Conservation (phyloP, 2,113 vertebrate species). For the Gymnocephalus cernua region DNA sequence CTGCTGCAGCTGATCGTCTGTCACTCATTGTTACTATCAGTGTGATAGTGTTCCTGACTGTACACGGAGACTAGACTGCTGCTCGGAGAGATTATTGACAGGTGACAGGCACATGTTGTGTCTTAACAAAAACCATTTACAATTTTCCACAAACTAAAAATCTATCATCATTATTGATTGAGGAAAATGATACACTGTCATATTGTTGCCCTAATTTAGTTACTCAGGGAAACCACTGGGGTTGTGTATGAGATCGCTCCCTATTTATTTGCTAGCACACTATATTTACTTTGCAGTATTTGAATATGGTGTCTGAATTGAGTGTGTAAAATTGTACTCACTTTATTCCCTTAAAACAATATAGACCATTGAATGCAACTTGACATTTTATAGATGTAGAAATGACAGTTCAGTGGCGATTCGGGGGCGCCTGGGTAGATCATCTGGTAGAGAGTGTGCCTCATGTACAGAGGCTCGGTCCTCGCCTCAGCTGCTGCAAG, state of each 20-base stretch:
- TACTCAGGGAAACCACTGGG: no score
- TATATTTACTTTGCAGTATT: background rate
- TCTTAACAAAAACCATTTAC: background rate
- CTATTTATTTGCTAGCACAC: background rate
- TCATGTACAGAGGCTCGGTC: no score
- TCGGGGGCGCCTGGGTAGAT: background rate
- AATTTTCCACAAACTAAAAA: background rate
- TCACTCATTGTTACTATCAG: slow-evolving; percentile 80
- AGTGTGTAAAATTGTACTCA: background rate
- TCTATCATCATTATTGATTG: background rate
- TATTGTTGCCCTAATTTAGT: no score
- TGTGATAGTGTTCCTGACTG: slow-evolving; percentile 75
- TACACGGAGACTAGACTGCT: slow-evolving; percentile 19
- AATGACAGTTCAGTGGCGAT: background rate
- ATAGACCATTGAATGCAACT: background rate
- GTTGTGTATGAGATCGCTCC: background rate
- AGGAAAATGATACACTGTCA: background rate
- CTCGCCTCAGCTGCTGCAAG: no score
- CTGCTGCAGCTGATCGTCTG: slow-evolving; percentile 79
- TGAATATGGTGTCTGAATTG: background rate
- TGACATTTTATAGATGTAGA: no score
- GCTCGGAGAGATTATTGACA: slow-evolving; percentile 42
- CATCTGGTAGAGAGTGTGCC: no score
- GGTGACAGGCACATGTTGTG: slow-evolving; percentile 13
- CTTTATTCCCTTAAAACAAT: background rate